phyloP scores from a whole-genome alignment of 2,797 vertebrate species.

The Heliangelus exortis region DNA sequence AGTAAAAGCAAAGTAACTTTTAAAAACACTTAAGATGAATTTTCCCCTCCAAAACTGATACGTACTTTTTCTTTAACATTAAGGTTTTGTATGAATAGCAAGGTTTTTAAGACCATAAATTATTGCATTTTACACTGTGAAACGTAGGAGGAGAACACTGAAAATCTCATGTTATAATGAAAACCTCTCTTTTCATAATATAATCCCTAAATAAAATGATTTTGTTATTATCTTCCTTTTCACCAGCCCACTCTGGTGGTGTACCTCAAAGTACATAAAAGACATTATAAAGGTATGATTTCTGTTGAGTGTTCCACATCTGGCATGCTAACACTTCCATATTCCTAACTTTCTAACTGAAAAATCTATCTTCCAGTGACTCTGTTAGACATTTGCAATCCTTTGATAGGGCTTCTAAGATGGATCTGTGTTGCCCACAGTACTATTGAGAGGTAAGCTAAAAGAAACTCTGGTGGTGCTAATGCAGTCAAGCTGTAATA shows the following conservation, averaged over 20 bases:
- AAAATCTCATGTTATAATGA: background rate
- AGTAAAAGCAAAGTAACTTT: background rate
- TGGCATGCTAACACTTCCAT: background rate
- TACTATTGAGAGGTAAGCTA: background rate
- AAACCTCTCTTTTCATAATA: background rate
- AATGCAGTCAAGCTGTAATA: background rate
- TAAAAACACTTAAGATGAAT: background rate
- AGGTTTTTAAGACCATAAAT: background rate
- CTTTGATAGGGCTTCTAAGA: background rate
- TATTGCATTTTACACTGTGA: background rate
- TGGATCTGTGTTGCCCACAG: background rate
- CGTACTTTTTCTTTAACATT: background rate
- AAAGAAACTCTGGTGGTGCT: background rate
- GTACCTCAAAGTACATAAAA: background rate
- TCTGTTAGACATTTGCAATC: background rate
- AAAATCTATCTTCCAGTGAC: background rate
- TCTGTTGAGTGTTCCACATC: background rate
- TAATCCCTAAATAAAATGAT: background rate
- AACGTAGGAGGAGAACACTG: background rate
- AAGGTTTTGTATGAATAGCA: background rate
- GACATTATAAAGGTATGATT: fast-evolving
- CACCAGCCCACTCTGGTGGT: background rate
- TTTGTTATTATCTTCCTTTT: background rate
- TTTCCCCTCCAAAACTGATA: background rate
- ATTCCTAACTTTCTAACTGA: background rate